A percentile compares a stretch with the other conserved stretches of the same genome.
phyloP scores from a whole-genome alignment of 37 sponge, comb jelly and placozoan species.

The Axinella damicornis region DNA sequence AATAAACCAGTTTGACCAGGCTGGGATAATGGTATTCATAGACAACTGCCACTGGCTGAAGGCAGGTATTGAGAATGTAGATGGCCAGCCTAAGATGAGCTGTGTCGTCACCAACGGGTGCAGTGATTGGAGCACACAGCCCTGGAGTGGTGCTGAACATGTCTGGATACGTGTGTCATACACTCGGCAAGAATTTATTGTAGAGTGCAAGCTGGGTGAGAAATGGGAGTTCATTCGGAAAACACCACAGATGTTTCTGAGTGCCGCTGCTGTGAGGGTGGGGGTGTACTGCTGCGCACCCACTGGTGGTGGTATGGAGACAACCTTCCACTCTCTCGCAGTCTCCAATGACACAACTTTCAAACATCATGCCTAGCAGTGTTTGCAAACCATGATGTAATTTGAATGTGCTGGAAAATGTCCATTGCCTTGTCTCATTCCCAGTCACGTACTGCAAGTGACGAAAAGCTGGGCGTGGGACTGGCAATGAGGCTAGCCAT shows the following conservation, averaged over 20 bases:
- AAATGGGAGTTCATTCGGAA: conserved; percentile 42
- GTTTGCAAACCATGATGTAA: too few species aligned
- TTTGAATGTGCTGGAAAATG: too few species aligned
- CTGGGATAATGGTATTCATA: conserved; percentile 48
- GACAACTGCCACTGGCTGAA: conserved; percentile 49
- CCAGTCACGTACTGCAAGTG: too few species aligned
- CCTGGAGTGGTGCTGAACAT: conserved; percentile 23
- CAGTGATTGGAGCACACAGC: conserved; percentile 43
- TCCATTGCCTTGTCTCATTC: too few species aligned
- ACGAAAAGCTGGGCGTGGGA: too few species aligned
- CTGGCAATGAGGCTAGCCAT: too few species aligned
- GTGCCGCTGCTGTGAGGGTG: not conserved
- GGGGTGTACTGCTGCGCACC: conserved; percentile 51
- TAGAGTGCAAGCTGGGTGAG: conserved; percentile 4
- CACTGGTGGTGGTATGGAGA: not conserved
- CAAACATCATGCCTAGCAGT: not conserved
- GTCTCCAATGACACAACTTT: not conserved
- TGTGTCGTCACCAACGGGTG: conserved; percentile 50
- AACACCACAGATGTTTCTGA: not conserved
- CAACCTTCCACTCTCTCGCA: conserved; percentile 3
- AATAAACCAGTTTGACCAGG: conserved; percentile 40
- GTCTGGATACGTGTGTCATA: conserved; percentile 9
- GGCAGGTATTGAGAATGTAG: conserved; percentile 49
- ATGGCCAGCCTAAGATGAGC: conserved; percentile 36
- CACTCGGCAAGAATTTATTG: not conserved